Evolutionary conservation across 1,140 invertebrate genomes (phyloP).

Genomic region (Bombus huntii): DNA sequence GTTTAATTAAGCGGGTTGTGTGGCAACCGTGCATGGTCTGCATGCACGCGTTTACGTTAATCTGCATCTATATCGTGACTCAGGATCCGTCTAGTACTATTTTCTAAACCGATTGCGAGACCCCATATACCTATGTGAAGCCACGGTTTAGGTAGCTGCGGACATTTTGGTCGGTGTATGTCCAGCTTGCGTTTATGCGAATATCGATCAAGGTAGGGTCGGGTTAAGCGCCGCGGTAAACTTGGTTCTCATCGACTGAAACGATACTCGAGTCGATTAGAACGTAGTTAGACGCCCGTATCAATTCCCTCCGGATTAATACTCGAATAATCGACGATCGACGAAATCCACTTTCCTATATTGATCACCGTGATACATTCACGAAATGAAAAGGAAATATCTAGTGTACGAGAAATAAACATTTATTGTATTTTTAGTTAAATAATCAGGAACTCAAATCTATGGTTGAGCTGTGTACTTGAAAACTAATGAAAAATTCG

Average conservation of each 20-base stretch:
- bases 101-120: not conserved
- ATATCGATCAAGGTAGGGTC: not conserved
- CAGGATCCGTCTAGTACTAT: not conserved
- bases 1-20: slow-evolving; percentile 18
- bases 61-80: slow-evolving; percentile 3
- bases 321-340: not conserved
- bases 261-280: not conserved
- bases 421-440: no score
- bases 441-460: no score
- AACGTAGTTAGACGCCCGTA: not conserved
- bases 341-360: not conserved
- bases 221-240: not conserved
- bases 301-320: not conserved
- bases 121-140: not conserved
- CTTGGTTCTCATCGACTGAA: not conserved
- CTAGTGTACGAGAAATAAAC: no score
- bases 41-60: not conserved
- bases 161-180: not conserved
- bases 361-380: not conserved
- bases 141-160: not conserved
- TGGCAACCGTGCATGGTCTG: not conserved
- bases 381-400: not conserved
- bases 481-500: no score
- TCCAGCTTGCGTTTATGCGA: not conserved
- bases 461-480: no score